Evolutionary conservation across 2,113 vertebrate species (phyloP).

Genomic region (Atlantisia rogersi): DNA sequence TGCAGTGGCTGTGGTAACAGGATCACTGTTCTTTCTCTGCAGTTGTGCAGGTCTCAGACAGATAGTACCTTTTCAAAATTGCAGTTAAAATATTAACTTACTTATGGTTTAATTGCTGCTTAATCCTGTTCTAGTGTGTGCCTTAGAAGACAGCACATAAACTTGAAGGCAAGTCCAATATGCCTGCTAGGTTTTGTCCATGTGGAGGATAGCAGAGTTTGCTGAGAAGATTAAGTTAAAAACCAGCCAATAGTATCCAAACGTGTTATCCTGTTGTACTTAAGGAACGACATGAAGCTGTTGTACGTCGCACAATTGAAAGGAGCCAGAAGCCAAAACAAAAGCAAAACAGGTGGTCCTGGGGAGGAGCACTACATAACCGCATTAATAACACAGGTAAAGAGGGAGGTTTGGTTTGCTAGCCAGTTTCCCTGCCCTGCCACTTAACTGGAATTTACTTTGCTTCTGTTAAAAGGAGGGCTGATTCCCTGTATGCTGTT

Average conservation of each 20-base stretch:
- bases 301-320: slow-evolving; percentile 88
- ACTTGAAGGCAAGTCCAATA: neutral
- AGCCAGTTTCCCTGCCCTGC: neutral
- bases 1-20: neutral
- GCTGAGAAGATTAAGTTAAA: neutral
- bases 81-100: neutral
- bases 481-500: neutral
- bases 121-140: neutral
- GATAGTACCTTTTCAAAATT: neutral
- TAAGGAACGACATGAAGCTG: slow-evolving; percentile 91
- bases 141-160: neutral
- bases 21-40: neutral
- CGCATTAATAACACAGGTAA: slow-evolving; percentile 81
- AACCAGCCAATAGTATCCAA: neutral
- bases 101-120: neutral
- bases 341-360: slow-evolving; percentile 79
- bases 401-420: neutral
- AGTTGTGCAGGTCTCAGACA: neutral
- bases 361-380: slow-evolving; percentile 81
- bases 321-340: slow-evolving; percentile 88
- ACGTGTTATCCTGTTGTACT: neutral
- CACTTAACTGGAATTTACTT: neutral
- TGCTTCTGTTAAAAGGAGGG: neutral
- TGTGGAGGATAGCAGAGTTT: neutral
- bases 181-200: neutral